Conservation (phyloP, 2,888 invertebrate genomes). For the Cepaea hortensis region DNA sequence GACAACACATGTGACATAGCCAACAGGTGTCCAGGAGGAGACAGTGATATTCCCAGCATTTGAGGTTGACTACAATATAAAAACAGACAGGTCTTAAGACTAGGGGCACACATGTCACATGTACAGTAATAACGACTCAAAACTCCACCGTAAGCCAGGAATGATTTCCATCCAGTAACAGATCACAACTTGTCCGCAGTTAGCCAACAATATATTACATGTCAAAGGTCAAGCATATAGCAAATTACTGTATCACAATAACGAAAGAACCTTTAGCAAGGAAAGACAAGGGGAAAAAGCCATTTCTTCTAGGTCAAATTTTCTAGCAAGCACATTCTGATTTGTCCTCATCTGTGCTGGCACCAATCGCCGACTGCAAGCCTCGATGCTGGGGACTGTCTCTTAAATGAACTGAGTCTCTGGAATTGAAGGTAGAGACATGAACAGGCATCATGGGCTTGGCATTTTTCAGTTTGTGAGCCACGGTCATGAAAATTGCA, state of each 20-base stretch:
- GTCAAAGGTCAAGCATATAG: background rate
- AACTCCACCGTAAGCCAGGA: background rate
- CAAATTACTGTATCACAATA: background rate
- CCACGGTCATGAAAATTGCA: slow-evolving; percentile 88
- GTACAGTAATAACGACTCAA: no score
- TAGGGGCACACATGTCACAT: no score
- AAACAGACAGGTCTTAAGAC: no score
- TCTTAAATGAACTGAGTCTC: slow-evolving; percentile 60
- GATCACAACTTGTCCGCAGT: background rate
- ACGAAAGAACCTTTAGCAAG: background rate
- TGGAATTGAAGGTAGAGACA: slow-evolving; percentile 54
- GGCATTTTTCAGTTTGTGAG: slow-evolving; percentile 84
- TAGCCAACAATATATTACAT: slow-evolving; percentile 5
- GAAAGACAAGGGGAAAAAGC: background rate
- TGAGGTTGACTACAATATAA: no score
- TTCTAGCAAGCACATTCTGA: slow-evolving; percentile 66
- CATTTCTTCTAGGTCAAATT: background rate
- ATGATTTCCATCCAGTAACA: slow-evolving; percentile 1
- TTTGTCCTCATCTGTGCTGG: slow-evolving; percentile 54
- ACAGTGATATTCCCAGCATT: no score
- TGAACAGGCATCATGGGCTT: slow-evolving; percentile 80
- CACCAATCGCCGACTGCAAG: slow-evolving; percentile 58
- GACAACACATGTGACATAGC: no score
- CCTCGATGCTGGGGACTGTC: slow-evolving; percentile 62
- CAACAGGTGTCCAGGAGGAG: no score